Evolutionary conservation across 37 sponge, comb jelly and placozoan genomes (phyloP), one percentile per base, ranked within the genome.

Genomic region (Ephydatia muelleri): DNA sequence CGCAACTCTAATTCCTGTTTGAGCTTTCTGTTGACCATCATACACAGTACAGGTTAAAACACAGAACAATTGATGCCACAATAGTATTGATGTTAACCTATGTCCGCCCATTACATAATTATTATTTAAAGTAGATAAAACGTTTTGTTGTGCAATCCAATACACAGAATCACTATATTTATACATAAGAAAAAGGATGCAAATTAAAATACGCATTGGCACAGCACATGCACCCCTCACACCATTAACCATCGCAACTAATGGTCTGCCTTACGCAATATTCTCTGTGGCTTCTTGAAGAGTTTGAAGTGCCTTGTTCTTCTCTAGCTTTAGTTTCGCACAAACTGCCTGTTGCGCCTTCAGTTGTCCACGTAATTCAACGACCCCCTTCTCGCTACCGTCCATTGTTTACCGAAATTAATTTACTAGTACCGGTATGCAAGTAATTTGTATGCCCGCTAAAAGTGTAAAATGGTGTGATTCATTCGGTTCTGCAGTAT

Each of bases 321-420:
- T 40, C 31, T 49, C 80, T 66, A 32, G 33, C 66, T 29, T 82
- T 47, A 88, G 70, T 49, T 88, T 80, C 65, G 49, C 30, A 69
- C 75, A 81, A 19, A 70, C 83, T 48, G 70, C 68, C 37, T 88
- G 67, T 65, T 88, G 81, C 25, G 83, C 78, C 26, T 37, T 82
- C 49, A 88, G 77, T 77, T 88, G 78, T 22, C 22, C 26, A 0
- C 82, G 67, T 5, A 88, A 73, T 9, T 76, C 85, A 34, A 21
- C 16, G 19, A 57, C 1, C 19, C 57, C 57, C 57, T 57, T 57
- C 57, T 11, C 57, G 19, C 47, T 43, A 43, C 57, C 57, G 19
- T 57, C 57, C 57, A 57, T 57, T 57, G 1, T 57, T 14, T 4
- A 1, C 16, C 19, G 6, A 43, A 43, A 21, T 14, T 57, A 57